Evolutionary conservation across 2,797 vertebrate species (phyloP), one percentile per base, ranked within the genome.

Genomic region (Etheostoma nigrum): DNA sequence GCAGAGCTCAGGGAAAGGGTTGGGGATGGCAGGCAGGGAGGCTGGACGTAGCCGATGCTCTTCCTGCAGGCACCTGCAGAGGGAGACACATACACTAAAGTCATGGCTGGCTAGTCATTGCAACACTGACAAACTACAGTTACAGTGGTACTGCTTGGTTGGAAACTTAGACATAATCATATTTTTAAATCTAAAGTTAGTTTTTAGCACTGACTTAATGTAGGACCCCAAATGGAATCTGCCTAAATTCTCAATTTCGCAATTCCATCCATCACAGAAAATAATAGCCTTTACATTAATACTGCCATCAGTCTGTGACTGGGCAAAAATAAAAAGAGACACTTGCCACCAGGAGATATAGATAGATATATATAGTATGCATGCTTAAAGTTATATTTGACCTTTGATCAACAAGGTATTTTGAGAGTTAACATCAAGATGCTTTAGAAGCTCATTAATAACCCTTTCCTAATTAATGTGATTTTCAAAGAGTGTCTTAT

Each of bases 1-100:
- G 83, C 97, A 97, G 47, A 99, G 96, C 90, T 99, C 98, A 7
- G 98, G 98, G 85, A 99, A 99, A 5, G 98, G 98, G 88, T 99
- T 99, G 54, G 97, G 97, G 84, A 99, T 99, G 81, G 97, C 97
- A 0, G 98, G 98, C 91, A 99, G 92, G n/a, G 98, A 99, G 0
- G 97, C 97, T 0, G 98, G 98, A 83, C 96, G 95, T 65, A 97
- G 95, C 72, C 96, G 96, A 16, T 97, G 97, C 84, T 97, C 97
- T 85, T 97, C 97, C 90, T 97, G 96, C 74, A 98, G 94, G 60
- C 96, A 96, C 93, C 98, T 99, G 90, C 78, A 93, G 91, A 86
- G 88, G 89, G 92, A 76, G 91, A 93, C 90, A 91, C 42, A 89
- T 62, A 71, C 81, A 55, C 63, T 76, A 8, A 30, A 21, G 61